Percentiles rank a stretch among this genome's conserved stretches.
phyloP scores from a whole-genome alignment of 2,113 vertebrate species.

The Diadophis punctatus region DNA sequence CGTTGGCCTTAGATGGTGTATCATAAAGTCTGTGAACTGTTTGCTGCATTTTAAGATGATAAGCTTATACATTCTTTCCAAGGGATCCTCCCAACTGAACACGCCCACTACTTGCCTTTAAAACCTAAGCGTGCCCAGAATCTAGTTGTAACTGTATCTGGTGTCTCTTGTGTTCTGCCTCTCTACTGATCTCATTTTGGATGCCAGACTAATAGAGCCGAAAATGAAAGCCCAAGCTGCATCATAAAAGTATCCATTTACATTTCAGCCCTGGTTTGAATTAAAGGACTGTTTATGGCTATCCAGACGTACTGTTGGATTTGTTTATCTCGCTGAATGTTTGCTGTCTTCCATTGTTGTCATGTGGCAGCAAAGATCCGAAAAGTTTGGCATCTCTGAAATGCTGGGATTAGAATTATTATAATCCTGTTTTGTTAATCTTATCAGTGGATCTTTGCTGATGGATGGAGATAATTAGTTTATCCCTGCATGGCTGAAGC shows the following conservation, averaged over 20 bases:
- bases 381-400: background rate
- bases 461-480: background rate
- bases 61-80: background rate
- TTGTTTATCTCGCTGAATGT: background rate
- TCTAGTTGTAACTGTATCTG: background rate
- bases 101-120: background rate
- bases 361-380: background rate
- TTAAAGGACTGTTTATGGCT: background rate
- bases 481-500: conserved; percentile 4
- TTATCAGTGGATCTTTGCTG: conserved; percentile 2
- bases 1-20: background rate
- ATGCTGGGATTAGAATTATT: conserved; percentile 21
- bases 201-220: background rate
- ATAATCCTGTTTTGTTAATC: background rate
- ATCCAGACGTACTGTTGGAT: background rate
- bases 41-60: background rate
- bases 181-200: background rate
- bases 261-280: background rate
- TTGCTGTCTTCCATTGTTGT: background rate
- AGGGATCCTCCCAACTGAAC: background rate
- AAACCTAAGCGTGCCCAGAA: background rate
- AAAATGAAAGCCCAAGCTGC: background rate
- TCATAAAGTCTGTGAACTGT: background rate
- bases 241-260: conserved; percentile 21
- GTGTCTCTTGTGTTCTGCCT: background rate